Evolutionary conservation across 2,888 invertebrate genomes (phyloP).

Genomic region (Xestia rhomboidea): DNA sequence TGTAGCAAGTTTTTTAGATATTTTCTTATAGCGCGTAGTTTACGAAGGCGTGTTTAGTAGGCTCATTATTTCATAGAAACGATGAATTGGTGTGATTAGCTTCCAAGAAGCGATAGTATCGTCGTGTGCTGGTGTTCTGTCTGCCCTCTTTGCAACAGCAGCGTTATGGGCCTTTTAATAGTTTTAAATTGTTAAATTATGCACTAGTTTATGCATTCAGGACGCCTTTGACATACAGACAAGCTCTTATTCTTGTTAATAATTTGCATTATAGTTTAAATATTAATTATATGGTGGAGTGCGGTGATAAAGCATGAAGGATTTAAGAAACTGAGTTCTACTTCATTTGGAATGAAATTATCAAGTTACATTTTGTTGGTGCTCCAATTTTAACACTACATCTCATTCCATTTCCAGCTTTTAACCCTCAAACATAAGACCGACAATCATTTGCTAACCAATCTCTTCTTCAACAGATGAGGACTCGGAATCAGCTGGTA

Average conservation of each 20-base stretch:
- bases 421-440: slow-evolving; percentile 3
- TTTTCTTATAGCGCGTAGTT: slow-evolving; percentile 13
- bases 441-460: slow-evolving; percentile 22
- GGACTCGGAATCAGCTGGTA: slow-evolving; percentile 89
- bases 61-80: slow-evolving; percentile 66
- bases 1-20: slow-evolving; percentile 23
- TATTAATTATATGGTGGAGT: slow-evolving; percentile 36
- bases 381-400: slow-evolving; percentile 15
- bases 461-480: slow-evolving; percentile 86
- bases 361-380: background rate
- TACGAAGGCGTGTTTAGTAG: slow-evolving; percentile 20
- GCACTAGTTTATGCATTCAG: slow-evolving; percentile 74
- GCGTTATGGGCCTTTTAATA: slow-evolving; percentile 72
- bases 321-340: slow-evolving; percentile 3
- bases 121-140: slow-evolving; percentile 45
- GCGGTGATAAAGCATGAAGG: slow-evolving; percentile 11
- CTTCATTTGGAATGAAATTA: background rate
- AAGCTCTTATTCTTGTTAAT: slow-evolving; percentile 46
- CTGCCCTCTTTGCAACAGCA: slow-evolving; percentile 64
- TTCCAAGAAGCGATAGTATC: slow-evolving; percentile 67
- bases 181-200: slow-evolving; percentile 76
- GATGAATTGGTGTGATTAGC: slow-evolving; percentile 67
- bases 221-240: slow-evolving; percentile 64
- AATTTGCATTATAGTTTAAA: slow-evolving; percentile 35
- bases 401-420: slow-evolving; percentile 45